A percentile compares a stretch with the other conserved stretches of the same genome.
phyloP scores from a whole-genome alignment of 1,140 invertebrate species.

The Polypedilum vanderplanki region DNA sequence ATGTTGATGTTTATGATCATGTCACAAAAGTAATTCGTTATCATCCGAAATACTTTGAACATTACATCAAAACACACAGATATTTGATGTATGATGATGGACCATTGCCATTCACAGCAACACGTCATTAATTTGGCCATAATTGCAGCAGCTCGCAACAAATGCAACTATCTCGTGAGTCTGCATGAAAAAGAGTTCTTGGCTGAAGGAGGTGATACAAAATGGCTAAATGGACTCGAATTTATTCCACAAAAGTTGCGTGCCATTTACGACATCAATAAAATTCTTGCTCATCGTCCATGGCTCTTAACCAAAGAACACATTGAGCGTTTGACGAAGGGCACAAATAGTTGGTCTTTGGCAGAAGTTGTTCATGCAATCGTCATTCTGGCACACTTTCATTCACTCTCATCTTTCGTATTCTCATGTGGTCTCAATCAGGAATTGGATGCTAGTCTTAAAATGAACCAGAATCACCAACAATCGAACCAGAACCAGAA shows the following conservation, averaged over 20 bases:
- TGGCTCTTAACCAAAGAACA: slow-evolving; percentile 77
- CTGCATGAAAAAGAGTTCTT: slow-evolving; percentile 78
- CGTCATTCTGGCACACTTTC: slow-evolving; percentile 78
- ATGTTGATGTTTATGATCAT: slow-evolving; percentile 55
- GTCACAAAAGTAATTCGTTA: slow-evolving; percentile 75
- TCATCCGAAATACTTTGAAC: slow-evolving; percentile 74
- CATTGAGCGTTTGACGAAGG: slow-evolving; percentile 72
- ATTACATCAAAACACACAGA: slow-evolving; percentile 72
- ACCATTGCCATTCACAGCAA: slow-evolving; percentile 71
- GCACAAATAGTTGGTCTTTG: slow-evolving; percentile 74
- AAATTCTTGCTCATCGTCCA: slow-evolving; percentile 79
- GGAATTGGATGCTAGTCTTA: slow-evolving; percentile 53
- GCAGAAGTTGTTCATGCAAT: slow-evolving; percentile 81
- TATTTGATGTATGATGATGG: slow-evolving; percentile 78
- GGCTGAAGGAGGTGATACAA: slow-evolving; percentile 64
- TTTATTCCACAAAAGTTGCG: slow-evolving; percentile 71
- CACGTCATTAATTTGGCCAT: slow-evolving; percentile 84
- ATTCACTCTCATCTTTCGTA: slow-evolving; percentile 77
- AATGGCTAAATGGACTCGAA: slow-evolving; percentile 71
- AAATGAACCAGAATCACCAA: slow-evolving; percentile 37
- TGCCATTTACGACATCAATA: slow-evolving; percentile 81
- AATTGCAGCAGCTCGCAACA: slow-evolving; percentile 80
- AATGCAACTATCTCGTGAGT: slow-evolving; percentile 78
- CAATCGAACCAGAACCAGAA: slow-evolving; percentile 38
- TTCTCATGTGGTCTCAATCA: slow-evolving; percentile 78